Percentiles rank a stretch among this genome's conserved stretches.
Evolutionary conservation across 1,140 invertebrate genomes (phyloP).

Genomic region (Trichonephila clavata): DNA sequence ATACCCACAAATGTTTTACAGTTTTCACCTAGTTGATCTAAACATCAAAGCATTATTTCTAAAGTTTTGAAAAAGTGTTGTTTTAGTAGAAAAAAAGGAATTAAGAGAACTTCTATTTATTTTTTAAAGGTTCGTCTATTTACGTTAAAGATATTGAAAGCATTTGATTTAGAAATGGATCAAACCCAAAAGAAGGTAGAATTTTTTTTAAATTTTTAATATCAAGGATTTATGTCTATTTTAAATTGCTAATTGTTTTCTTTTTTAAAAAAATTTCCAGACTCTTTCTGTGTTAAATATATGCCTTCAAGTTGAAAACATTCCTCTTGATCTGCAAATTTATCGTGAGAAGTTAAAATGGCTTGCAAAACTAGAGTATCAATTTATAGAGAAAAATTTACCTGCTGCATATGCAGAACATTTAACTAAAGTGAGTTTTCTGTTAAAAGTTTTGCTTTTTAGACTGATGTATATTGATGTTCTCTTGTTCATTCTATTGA

Average conservation of each 20-base stretch:
- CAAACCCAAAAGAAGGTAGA: not conserved
- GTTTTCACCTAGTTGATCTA: too few relatives aligned
- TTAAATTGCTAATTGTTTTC: not conserved
- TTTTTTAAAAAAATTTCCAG: not conserved
- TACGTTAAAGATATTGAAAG: slow-evolving; percentile 86
- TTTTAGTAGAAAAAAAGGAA: too few relatives aligned
- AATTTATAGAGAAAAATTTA: slow-evolving; percentile 79
- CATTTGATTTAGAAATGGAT: not conserved
- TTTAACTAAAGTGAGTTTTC: not conserved
- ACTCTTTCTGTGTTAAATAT: slow-evolving; percentile 83
- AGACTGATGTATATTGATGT: too few relatives aligned
- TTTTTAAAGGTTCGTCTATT: slow-evolving; percentile 85
- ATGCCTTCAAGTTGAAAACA: slow-evolving; percentile 87
- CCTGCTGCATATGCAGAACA: slow-evolving; percentile 73
- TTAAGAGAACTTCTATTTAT: not conserved
- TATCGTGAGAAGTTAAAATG: slow-evolving; percentile 89
- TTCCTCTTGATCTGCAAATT: slow-evolving; percentile 86
- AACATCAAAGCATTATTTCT: too few relatives aligned
- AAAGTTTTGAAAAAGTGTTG: too few relatives aligned
- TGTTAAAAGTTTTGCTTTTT: too few relatives aligned
- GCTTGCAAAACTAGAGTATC: slow-evolving; percentile 87
- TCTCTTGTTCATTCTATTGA: too few relatives aligned
- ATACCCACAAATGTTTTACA: not conserved
- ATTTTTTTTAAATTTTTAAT: not conserved
- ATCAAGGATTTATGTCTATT: not conserved